These are phyloP conservation scores for Nasonia longicornis DNA, from an alignment of 1,140 invertebrate genomes.

Conservation along the genomic window DNA sequence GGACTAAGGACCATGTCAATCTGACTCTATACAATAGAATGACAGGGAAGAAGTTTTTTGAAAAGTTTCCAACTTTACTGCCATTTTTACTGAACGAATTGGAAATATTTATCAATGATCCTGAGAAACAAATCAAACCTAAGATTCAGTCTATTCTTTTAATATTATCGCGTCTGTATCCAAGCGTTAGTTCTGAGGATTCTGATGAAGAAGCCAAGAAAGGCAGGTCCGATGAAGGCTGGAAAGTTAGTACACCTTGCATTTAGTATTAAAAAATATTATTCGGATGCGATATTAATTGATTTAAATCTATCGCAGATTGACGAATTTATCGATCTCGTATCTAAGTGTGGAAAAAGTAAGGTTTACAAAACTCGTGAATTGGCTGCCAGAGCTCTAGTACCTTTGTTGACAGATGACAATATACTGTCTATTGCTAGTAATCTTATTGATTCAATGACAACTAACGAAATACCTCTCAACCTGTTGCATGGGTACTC, in stretches of 20 bases:
- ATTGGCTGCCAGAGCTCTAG: slow-evolving; percentile 76
- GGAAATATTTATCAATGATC: slow-evolving; percentile 65
- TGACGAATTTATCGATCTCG: slow-evolving; percentile 38
- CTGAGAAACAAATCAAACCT: slow-evolving; percentile 64
- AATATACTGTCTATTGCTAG: slow-evolving; percentile 55
- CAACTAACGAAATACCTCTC: slow-evolving; percentile 47
- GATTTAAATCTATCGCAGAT: slow-evolving; percentile 29
- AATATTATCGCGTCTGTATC: slow-evolving; percentile 83
- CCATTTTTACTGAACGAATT: slow-evolving; percentile 82
- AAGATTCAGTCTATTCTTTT: slow-evolving; percentile 84
- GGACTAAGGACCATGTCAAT: slow-evolving; percentile 79
- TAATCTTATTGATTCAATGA: slow-evolving; percentile 57
- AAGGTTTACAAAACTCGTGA: slow-evolving; percentile 75
- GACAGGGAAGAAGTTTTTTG: slow-evolving; percentile 85
- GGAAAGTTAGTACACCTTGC: slow-evolving; percentile 69
- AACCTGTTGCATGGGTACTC: slow-evolving; percentile 66
- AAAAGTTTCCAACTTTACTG: slow-evolving; percentile 83
- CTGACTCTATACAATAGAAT: slow-evolving; percentile 82
- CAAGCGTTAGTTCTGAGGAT: slow-evolving; percentile 75
- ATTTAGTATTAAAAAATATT: slow-evolving; percentile 1
- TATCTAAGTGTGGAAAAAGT: slow-evolving; percentile 68
- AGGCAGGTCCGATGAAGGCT: slow-evolving; percentile 72
- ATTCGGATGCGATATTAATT: not conserved
- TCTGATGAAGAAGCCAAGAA: slow-evolving; percentile 61
- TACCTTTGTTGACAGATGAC: slow-evolving; percentile 71